Base-by-base conservation (phyloP, 1,140 invertebrate species). In the Rhizoglyphus robini region DNA sequence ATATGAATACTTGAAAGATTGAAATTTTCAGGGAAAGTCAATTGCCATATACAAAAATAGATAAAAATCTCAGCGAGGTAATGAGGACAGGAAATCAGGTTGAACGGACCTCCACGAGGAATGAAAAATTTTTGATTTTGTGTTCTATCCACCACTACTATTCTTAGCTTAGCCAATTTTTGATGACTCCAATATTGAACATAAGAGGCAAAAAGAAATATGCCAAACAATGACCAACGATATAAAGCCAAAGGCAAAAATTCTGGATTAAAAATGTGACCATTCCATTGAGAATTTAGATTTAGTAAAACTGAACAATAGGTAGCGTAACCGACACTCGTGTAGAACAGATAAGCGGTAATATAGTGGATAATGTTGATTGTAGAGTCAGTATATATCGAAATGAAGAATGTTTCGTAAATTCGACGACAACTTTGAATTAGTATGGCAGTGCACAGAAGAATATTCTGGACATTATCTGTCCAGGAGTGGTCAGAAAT, bases 61-160 rank as follows among this genome's bases (percentile, higher is more conserved):
- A 93, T 84, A 0, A 88, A 66, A 34, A 91, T 83, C 76, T 93
- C 90, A 48, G 84, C 84, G 51, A 87, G 78, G 73, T 87, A 85
- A 74, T 92, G 86, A 0, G 90, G 89, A 67, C 83, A 85, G 0
- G 88, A 88, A 0, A 92, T 75, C 65, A 81, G 80, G 20, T 89
- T 77, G 72, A 93, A 95, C 70, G 84, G 78, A 62, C 85, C 84
- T 3, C 87, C 87, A 34, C 76, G 67, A n/a, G 89, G 88, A 70
- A 92, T 77, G 73, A 83, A 80, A 75, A 93, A 60, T 41, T 41
- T 41, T 11, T 8, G 18, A 41, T 41, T 11, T 41, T 41, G 8
- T 41, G 36, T 41, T n/a, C n/a, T n/a, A n/a, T n/a, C n/a, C n/a
- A n/a, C n/a, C n/a, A n/a, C n/a, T n/a, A n/a, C n/a, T n/a, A n/a